Conservation (phyloP, 2,888 invertebrate genomes). For the Ornithoptera priamus region DNA sequence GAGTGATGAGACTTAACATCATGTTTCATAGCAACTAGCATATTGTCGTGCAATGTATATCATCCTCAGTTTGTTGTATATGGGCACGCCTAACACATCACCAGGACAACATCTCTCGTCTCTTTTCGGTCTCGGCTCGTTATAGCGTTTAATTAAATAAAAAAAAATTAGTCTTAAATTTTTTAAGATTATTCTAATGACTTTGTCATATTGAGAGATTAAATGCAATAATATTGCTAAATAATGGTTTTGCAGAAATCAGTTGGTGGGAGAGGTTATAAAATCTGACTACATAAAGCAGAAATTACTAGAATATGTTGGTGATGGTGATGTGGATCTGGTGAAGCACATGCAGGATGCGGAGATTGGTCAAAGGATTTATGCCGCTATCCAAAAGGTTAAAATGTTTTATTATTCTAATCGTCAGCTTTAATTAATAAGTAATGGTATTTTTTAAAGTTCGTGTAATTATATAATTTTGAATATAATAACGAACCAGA, state of each 20-base stretch:
- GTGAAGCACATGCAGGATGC: slow-evolving; percentile 79
- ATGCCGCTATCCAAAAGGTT: slow-evolving; percentile 85
- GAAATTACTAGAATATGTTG: slow-evolving; percentile 63
- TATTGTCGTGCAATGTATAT: too few species aligned
- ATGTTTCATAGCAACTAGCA: too few species aligned
- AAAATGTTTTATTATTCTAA: neutral
- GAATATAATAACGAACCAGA: too few species aligned
- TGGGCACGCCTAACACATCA: too few species aligned
- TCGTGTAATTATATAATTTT: neutral
- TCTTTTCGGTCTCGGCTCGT: too few species aligned
- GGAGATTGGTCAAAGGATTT: slow-evolving; percentile 89
- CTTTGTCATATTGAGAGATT: neutral
- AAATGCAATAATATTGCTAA: neutral
- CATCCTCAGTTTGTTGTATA: too few species aligned
- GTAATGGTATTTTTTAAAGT: neutral
- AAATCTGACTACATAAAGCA: slow-evolving; percentile 46
- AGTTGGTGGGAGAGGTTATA: slow-evolving; percentile 46
- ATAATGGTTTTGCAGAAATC: slow-evolving; percentile 44
- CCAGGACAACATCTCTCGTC: too few species aligned
- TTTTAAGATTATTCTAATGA: neutral
- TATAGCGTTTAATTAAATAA: too few species aligned
- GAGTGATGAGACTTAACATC: too few species aligned
- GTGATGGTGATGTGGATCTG: slow-evolving; percentile 53
- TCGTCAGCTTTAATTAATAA: neutral
- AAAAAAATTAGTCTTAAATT: too few species aligned